Conservation (phyloP, 2,113 vertebrate genomes). For the Halcyon senegalensis region DNA sequence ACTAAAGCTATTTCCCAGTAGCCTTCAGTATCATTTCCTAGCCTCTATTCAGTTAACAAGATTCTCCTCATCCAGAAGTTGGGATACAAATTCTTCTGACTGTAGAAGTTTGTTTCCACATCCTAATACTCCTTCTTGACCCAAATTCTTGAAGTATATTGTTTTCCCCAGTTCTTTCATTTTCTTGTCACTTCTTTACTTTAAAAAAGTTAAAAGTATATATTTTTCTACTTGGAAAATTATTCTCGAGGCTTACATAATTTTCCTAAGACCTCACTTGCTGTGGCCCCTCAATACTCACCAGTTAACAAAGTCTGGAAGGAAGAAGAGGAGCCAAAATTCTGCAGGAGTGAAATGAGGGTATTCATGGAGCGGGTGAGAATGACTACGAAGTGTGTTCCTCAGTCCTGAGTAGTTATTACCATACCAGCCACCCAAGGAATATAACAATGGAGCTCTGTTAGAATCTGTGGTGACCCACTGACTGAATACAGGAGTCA, state of each 20-base stretch:
- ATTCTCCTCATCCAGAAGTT: not conserved
- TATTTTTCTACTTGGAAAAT: not conserved
- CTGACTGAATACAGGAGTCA: slow-evolving; percentile 49
- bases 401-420: slow-evolving; percentile 9
- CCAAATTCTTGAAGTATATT: not conserved
- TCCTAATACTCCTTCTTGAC: not conserved
- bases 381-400: not conserved
- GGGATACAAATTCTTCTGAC: not conserved
- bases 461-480: slow-evolving; percentile 39
- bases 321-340: slow-evolving; percentile 32
- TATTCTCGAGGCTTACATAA: not conserved
- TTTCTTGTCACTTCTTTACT: not conserved
- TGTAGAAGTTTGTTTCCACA: not conserved
- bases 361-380: slow-evolving; percentile 31
- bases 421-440: slow-evolving; percentile 27
- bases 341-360: slow-evolving; percentile 6
- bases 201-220: not conserved
- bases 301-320: not conserved
- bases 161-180: not conserved
- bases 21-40: not conserved
- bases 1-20: not conserved
- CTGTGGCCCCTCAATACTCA: not conserved
- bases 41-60: not conserved
- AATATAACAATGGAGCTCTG: slow-evolving; percentile 56
- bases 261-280: not conserved